phyloP scores from a whole-genome alignment of 1,140 invertebrate genomes.

The Aphis gossypii region DNA sequence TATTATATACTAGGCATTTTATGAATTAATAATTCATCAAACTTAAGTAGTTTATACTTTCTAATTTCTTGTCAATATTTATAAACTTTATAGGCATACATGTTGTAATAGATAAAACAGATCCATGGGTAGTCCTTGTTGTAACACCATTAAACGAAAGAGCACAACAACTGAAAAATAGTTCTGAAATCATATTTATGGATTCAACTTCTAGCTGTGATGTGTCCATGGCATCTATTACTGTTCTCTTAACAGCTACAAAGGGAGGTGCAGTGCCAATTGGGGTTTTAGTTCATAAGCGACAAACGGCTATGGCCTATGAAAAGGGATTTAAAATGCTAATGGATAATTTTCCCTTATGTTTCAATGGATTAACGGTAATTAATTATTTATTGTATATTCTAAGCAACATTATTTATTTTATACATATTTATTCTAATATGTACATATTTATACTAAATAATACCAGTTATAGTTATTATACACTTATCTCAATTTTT shows the following conservation, averaged over 20 bases:
- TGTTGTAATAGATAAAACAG: neutral
- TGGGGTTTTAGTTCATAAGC: neutral
- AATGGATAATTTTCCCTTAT: neutral
- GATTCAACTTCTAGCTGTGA: slow-evolving; percentile 34
- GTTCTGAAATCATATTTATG: slow-evolving; percentile 11
- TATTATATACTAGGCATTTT: too few species aligned
- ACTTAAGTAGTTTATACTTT: too few species aligned
- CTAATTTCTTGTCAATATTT: too few species aligned
- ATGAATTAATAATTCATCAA: too few species aligned
- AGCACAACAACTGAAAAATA: neutral
- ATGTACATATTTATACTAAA: too few species aligned
- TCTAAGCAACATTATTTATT: too few species aligned
- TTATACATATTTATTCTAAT: too few species aligned
- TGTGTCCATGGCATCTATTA: neutral
- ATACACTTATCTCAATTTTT: too few species aligned
- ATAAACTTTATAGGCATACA: neutral
- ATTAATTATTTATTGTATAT: neutral
- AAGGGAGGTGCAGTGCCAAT: neutral
- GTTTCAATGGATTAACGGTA: slow-evolving; percentile 19
- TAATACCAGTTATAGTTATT: too few species aligned
- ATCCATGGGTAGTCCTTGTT: neutral
- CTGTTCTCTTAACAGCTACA: slow-evolving; percentile 16
- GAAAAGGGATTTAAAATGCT: slow-evolving; percentile 17
- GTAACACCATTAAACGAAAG: slow-evolving; percentile 4
- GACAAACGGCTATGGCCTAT: slow-evolving; percentile 33